These are phyloP conservation scores for Phaonia tiefii DNA, from an alignment of 2,888 invertebrate species.

Conservation along the genomic window DNA sequence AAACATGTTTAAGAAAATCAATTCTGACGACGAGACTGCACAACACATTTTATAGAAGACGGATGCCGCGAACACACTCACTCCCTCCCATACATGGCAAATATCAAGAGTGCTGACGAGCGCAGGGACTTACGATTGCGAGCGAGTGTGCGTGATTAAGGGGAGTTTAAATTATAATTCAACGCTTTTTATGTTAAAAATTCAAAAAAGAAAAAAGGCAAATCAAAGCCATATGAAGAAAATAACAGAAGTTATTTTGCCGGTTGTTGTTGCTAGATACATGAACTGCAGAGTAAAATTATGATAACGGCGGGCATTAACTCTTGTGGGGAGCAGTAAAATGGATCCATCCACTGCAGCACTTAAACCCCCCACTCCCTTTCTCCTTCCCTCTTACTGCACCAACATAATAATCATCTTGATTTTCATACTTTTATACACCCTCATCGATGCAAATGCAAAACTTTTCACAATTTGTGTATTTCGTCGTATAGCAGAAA, in stretches of 20 bases:
- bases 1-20: constrained; percentile 57
- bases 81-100: not conserved
- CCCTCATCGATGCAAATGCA: constrained; percentile 3
- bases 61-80: not conserved
- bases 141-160: constrained; percentile 34
- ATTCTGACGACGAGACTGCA: constrained; percentile 53
- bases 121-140: not conserved
- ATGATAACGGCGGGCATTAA: no score
- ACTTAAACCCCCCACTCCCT: constrained; percentile 4
- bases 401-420: not conserved
- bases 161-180: constrained; percentile 39
- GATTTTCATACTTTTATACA: not conserved
- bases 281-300: no score
- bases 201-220: constrained; percentile 4
- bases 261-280: constrained; percentile 59
- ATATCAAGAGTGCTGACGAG: not conserved
- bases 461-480: constrained; percentile 29
- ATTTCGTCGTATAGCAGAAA: constrained; percentile 8
- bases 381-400: not conserved
- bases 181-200: constrained; percentile 34
- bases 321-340: not conserved
- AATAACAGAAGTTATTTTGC: constrained; percentile 52
- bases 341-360: not conserved
- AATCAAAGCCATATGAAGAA: not conserved
- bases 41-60: constrained; percentile 26